These are phyloP conservation scores for Drosophila mauritiana DNA, from an alignment of 1,140 invertebrate genomes.

Conservation along the genomic window DNA sequence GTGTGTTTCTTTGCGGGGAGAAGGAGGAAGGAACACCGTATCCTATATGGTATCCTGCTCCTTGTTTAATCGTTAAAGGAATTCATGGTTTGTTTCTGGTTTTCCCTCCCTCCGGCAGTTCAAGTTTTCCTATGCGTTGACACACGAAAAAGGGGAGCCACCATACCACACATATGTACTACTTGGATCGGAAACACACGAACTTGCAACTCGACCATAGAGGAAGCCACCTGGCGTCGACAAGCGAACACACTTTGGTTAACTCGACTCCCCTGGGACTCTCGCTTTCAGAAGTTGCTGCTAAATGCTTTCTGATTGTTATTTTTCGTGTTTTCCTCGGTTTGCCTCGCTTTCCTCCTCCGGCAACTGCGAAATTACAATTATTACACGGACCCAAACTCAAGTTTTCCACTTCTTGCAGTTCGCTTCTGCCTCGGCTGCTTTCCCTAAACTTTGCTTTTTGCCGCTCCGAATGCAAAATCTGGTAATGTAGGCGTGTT, in stretches of 20 bases:
- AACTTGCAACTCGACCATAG: constrained; percentile 34
- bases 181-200: constrained; percentile 3
- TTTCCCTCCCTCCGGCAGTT: constrained; percentile 27
- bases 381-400: constrained; percentile 71
- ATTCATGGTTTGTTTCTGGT: constrained; percentile 43
- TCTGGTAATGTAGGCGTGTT: constrained; percentile 77
- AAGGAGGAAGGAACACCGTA: constrained; percentile 8
- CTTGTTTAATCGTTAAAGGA: constrained; percentile 80
- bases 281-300: constrained; percentile 60
- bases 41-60: constrained; percentile 54
- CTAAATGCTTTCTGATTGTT: constrained; percentile 84
- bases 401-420: constrained; percentile 51
- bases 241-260: constrained; percentile 41
- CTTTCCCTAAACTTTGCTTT: constrained; percentile 54
- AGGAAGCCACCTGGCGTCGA: constrained; percentile 54
- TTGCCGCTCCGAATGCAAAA: constrained; percentile 65
- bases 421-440: constrained; percentile 38
- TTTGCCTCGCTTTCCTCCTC: constrained; percentile 21
- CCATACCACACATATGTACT: background rate
- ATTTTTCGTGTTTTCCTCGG: constrained; percentile 74
- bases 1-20: constrained; percentile 11
- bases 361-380: constrained; percentile 76
- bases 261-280: constrained; percentile 19
- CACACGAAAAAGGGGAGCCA: constrained; percentile 16
- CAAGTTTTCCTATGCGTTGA: constrained; percentile 50